Conservation (phyloP, 2,888 invertebrate genomes). For the Crematogaster levior region DNA sequence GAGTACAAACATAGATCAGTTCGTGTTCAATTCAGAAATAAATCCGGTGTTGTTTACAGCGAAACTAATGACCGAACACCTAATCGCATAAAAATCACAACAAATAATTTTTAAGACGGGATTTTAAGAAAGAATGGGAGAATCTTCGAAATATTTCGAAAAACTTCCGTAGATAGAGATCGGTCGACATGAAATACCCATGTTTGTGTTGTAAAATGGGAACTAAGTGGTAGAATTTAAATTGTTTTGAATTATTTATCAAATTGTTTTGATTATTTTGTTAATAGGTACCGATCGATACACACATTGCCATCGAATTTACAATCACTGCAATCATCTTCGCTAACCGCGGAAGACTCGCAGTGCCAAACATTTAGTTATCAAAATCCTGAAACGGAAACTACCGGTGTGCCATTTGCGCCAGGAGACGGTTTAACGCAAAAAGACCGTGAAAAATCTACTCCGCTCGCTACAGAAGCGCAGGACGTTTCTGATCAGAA, state of each 20-base stretch:
- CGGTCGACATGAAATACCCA: too few relatives aligned
- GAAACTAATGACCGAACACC: too few relatives aligned
- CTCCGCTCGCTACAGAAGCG: neutral
- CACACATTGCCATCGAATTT: neutral
- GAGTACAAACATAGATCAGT: too few relatives aligned
- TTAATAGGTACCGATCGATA: constrained; percentile 19
- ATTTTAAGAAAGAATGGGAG: too few relatives aligned
- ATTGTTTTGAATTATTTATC: too few relatives aligned
- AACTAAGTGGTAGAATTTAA: neutral
- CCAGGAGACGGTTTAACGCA: neutral
- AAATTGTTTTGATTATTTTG: neutral
- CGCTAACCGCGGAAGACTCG: neutral
- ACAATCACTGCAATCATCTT: neutral
- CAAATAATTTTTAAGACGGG: too few relatives aligned
- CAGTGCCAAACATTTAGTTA: neutral
- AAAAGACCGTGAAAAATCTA: neutral
- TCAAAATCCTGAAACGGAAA: neutral
- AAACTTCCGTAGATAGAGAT: too few relatives aligned
- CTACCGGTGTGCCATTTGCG: neutral
- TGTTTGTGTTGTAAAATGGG: too few relatives aligned
- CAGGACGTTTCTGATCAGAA: neutral
- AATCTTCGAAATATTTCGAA: too few relatives aligned
- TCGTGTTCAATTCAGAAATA: too few relatives aligned
- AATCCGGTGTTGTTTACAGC: too few relatives aligned
- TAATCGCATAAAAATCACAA: too few relatives aligned